Conservation (phyloP, 2,113 vertebrate species). For the Dromiciops gliroides region DNA sequence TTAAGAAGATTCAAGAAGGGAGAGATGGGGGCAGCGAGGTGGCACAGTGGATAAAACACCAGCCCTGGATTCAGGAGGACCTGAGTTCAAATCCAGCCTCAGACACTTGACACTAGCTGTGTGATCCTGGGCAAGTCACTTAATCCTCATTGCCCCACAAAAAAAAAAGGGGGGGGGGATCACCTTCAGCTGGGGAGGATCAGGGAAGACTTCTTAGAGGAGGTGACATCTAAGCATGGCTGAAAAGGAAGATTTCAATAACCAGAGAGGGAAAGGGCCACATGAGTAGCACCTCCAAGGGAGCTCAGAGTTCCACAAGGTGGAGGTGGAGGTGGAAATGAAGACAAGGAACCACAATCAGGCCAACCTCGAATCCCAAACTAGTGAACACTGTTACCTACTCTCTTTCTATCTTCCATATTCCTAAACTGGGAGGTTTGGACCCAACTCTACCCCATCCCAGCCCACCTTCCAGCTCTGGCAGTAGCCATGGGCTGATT, state of each 20-base stretch:
- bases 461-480: not conserved
- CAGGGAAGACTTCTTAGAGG: not conserved
- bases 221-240: not conserved
- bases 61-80: no score
- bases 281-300: not conserved
- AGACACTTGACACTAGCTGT: no score
- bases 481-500: not conserved
- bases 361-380: not conserved
- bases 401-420: not conserved
- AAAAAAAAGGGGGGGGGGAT: not conserved
- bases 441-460: not conserved
- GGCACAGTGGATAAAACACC: no score
- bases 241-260: not conserved
- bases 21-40: no score
- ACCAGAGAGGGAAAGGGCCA: not conserved
- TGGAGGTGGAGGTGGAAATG: not conserved
- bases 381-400: not conserved
- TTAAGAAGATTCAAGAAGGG: not conserved
- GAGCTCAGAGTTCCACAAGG: not conserved
- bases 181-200: not conserved
- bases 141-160: no score
- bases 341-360: not conserved
- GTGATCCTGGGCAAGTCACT: no score
- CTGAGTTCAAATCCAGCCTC: no score
- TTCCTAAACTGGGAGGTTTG: not conserved